Percentiles rank a stretch among this genome's conserved stretches.
These are phyloP conservation scores for Nomia melanderi DNA, from an alignment of 1,140 invertebrate species.

Conservation along the genomic window DNA sequence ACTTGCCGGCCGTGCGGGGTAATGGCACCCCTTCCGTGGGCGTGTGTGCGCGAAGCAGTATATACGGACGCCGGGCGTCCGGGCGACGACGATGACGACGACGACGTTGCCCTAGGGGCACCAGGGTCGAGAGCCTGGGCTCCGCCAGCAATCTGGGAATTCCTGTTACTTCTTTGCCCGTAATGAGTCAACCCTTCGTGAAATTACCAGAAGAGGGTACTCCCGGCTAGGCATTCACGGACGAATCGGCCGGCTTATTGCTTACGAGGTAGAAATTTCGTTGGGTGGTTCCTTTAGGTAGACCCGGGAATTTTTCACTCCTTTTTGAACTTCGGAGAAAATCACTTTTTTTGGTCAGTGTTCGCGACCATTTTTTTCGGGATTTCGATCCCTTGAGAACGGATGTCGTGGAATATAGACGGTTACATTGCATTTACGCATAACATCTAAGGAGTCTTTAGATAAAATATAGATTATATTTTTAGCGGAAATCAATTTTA, in stretches of 20 bases:
- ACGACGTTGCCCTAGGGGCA: constrained; percentile 37
- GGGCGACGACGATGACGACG: constrained; percentile 43
- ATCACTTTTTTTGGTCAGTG: too few species aligned
- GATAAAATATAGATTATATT: too few species aligned
- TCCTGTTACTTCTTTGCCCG: constrained; percentile 68
- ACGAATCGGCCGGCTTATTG: constrained; percentile 28
- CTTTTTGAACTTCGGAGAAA: not conserved
- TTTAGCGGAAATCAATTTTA: too few species aligned
- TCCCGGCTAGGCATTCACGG: constrained; percentile 12
- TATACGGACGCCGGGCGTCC: constrained; percentile 36
- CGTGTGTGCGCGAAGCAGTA: not conserved
- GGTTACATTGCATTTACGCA: too few species aligned
- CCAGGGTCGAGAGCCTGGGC: constrained; percentile 28
- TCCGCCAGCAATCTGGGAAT: constrained; percentile 65
- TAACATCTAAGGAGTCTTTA: too few species aligned
- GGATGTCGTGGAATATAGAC: too few species aligned
- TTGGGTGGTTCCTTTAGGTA: not conserved
- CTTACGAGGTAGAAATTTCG: not conserved
- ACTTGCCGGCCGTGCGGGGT: constrained; percentile 69
- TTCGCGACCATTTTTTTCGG: too few species aligned
- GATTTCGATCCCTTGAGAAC: too few species aligned
- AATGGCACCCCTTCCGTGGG: constrained; percentile 61
- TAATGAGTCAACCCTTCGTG: constrained; percentile 65
- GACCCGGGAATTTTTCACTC: not conserved
- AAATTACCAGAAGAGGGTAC: constrained; percentile 57